Evolutionary conservation across 2,888 invertebrate genomes (phyloP).

Genomic region (Tribolium freemani): DNA sequence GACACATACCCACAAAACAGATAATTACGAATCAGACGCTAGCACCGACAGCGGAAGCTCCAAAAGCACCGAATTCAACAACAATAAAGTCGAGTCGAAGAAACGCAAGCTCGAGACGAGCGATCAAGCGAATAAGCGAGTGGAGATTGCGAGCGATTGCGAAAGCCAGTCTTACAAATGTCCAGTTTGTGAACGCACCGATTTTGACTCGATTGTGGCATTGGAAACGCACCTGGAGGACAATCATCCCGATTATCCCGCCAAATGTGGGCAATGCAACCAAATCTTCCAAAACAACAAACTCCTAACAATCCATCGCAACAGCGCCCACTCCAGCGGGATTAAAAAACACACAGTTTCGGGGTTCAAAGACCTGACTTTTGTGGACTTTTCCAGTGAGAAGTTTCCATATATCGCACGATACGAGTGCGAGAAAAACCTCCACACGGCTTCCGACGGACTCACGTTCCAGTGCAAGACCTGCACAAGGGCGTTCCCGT

Average conservation of each 20-base stretch:
- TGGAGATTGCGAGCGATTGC: constrained; percentile 38
- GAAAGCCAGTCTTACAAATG: constrained; percentile 68
- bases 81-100: constrained; percentile 64
- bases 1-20: constrained; percentile 74
- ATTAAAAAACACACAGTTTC: constrained; percentile 69
- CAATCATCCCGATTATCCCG: constrained; percentile 76
- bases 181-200: constrained; percentile 75
- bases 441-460: constrained; percentile 71
- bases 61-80: constrained; percentile 66
- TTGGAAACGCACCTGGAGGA: constrained; percentile 77
- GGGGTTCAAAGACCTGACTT: constrained; percentile 80
- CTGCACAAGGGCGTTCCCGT: constrained; percentile 81
- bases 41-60: constrained; percentile 67
- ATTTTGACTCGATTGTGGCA: constrained; percentile 73
- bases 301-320: constrained; percentile 79
- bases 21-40: constrained; percentile 75
- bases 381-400: constrained; percentile 84
- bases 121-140: constrained; percentile 17
- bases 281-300: constrained; percentile 82
- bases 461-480: constrained; percentile 79
- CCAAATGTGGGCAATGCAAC: constrained; percentile 80
- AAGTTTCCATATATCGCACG: constrained; percentile 86
- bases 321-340: constrained; percentile 71
- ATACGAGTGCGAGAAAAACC: constrained; percentile 78
- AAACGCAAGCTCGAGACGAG: constrained; percentile 62